A percentile compares a stretch with the other conserved stretches of the same genome.
These are phyloP conservation scores for Papilio xuthus DNA, from an alignment of 1,140 invertebrate genomes.

Conservation along the genomic window DNA sequence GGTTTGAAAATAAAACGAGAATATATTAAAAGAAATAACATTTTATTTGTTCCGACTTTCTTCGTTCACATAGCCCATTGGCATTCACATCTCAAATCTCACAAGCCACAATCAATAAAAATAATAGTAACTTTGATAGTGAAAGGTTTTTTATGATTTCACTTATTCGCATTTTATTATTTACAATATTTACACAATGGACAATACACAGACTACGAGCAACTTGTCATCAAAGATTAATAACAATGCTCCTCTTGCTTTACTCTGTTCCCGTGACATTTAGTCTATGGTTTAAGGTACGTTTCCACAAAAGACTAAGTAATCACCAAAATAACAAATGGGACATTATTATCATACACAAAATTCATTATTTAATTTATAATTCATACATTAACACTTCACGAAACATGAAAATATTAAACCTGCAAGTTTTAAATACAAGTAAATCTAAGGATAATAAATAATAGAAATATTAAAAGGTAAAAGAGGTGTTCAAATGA, in stretches of 20 bases:
- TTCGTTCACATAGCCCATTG: neutral
- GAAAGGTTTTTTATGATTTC: slow-evolving; percentile 24
- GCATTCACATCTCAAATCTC: neutral
- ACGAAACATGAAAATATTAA: neutral
- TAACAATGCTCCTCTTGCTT: slow-evolving; percentile 33
- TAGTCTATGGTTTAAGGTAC: slow-evolving; percentile 12
- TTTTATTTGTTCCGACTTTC: slow-evolving; percentile 73
- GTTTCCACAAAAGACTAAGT: neutral
- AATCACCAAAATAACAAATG: neutral
- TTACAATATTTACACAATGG: slow-evolving; percentile 36
- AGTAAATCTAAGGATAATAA: neutral
- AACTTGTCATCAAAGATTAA: neutral
- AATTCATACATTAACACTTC: neutral
- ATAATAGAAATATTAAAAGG: neutral
- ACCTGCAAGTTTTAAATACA: neutral
- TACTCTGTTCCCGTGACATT: neutral
- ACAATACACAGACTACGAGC: slow-evolving; percentile 3
- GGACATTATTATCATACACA: neutral
- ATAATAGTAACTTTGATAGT: slow-evolving; percentile 46
- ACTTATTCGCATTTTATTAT: slow-evolving; percentile 20
- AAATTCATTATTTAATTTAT: neutral
- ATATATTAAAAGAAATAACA: slow-evolving; percentile 72
- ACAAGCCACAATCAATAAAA: slow-evolving; percentile 36
- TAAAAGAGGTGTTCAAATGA: neutral
- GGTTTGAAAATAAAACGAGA: slow-evolving; percentile 59